A percentile compares a stretch with the other conserved stretches of the same genome.
phyloP scores from a whole-genome alignment of 37 sponge, comb jelly and placozoan species.

The Beroe ovata region DNA sequence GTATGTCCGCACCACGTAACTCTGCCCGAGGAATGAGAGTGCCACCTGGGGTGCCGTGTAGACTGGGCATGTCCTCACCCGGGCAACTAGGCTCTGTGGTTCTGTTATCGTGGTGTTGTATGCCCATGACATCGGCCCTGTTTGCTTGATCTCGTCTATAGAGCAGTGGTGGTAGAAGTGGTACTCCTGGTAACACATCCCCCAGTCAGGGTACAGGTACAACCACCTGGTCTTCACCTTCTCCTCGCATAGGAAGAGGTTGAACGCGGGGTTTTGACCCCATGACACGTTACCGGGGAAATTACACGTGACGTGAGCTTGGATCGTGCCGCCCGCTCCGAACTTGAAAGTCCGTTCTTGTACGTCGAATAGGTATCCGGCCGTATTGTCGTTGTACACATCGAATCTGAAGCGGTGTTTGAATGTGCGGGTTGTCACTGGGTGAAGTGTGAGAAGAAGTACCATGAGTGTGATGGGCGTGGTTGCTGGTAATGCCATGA shows the following conservation, averaged over 20 bases:
- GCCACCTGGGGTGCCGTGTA: neutral
- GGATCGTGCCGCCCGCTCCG: neutral
- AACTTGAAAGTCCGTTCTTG: constrained; percentile 22
- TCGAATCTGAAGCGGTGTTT: constrained; percentile 29
- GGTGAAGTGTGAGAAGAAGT: neutral
- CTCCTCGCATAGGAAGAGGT: constrained; percentile 46
- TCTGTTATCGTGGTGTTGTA: neutral
- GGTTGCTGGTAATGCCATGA: no score
- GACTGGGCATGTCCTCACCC: constrained; percentile 29
- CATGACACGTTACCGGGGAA: neutral
- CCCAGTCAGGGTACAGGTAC: constrained; percentile 55
- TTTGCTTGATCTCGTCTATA: neutral
- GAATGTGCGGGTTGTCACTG: constrained; percentile 25
- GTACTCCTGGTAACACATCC: constrained; percentile 27
- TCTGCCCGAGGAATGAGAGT: neutral
- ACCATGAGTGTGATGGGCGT: neutral
- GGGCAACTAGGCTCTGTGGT: neutral
- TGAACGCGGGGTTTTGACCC: constrained; percentile 23
- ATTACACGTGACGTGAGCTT: neutral
- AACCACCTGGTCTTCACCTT: constrained; percentile 14
- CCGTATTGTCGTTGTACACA: constrained; percentile 12
- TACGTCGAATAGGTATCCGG: constrained; percentile 9
- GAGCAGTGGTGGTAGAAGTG: constrained; percentile 49
- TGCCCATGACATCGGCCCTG: neutral
- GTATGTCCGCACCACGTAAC: neutral